A percentile compares a stretch with the other conserved stretches of the same genome.
phyloP scores from a whole-genome alignment of 2,113 vertebrate species.

The Patagioenas fasciata region DNA sequence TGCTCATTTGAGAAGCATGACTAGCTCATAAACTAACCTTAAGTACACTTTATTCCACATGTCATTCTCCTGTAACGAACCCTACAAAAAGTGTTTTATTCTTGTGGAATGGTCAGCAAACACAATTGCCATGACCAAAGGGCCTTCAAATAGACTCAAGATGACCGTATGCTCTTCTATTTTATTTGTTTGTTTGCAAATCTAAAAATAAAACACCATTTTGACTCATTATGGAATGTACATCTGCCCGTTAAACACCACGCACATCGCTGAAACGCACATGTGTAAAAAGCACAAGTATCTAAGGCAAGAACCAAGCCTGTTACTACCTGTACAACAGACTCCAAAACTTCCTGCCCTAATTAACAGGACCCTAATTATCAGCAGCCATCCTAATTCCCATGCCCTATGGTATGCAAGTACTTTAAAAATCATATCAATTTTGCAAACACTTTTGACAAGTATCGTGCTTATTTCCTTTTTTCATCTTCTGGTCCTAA shows the following conservation, averaged over 20 bases:
- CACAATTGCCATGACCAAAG: neutral
- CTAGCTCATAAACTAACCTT: neutral
- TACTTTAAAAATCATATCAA: neutral
- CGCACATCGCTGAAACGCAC: neutral
- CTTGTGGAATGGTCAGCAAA: neutral
- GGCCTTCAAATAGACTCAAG: neutral
- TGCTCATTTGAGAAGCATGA: neutral
- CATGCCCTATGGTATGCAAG: fast-evolving
- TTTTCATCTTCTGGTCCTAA: neutral
- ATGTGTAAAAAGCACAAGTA: neutral
- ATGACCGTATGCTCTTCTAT: neutral
- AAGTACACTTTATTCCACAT: neutral
- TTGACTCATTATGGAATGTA: neutral
- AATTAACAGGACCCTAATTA: neutral
- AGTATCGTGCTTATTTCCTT: neutral
- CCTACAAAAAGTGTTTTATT: neutral
- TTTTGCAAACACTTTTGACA: neutral
- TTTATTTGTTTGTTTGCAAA: neutral
- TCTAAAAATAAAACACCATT: neutral
- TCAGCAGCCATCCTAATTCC: neutral
- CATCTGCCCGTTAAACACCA: neutral
- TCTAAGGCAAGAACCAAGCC: neutral
- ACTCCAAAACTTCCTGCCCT: neutral
- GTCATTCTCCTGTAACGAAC: neutral
- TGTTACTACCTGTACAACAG: neutral